Conservation (phyloP, 2,113 vertebrate genomes). For the Balaeniceps rex region DNA sequence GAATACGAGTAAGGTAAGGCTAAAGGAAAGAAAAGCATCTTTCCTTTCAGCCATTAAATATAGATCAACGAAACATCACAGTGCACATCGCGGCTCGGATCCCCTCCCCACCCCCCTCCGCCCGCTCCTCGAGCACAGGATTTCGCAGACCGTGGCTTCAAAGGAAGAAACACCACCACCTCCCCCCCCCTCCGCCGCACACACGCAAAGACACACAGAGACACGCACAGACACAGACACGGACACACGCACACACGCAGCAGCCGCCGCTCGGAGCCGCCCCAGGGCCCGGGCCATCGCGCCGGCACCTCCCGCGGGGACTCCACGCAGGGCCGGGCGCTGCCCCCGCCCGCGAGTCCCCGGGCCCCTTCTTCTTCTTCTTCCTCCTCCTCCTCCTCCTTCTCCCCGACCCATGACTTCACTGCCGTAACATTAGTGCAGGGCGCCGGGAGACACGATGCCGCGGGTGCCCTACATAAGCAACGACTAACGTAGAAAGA, state of each 20-base stretch:
- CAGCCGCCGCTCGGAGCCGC: not conserved
- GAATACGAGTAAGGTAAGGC: constrained; percentile 42
- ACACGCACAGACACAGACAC: no score
- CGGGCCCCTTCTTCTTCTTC: not conserved
- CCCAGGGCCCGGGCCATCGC: not conserved
- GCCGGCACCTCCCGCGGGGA: not conserved
- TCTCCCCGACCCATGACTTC: constrained; percentile 55
- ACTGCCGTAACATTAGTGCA: constrained; percentile 7
- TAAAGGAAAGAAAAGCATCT: constrained; percentile 40
- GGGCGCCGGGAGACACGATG: constrained; percentile 38
- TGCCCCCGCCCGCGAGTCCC: not conserved
- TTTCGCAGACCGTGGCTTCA: constrained; percentile 36
- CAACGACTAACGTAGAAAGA: not conserved
- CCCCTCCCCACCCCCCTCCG: not conserved
- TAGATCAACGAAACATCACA: constrained; percentile 52
- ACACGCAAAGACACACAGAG: not conserved
- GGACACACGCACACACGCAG: not conserved
- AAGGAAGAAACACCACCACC: not conserved
- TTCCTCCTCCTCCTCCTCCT: not conserved
- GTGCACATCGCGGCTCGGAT: not conserved
- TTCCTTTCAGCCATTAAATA: constrained; percentile 75
- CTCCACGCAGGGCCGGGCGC: not conserved
- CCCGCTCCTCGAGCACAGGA: constrained; percentile 32
- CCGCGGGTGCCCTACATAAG: constrained; percentile 72
- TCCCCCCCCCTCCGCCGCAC: not conserved